phyloP scores from a whole-genome alignment of 2,113 vertebrate species.

The Syngnathus scovelli region DNA sequence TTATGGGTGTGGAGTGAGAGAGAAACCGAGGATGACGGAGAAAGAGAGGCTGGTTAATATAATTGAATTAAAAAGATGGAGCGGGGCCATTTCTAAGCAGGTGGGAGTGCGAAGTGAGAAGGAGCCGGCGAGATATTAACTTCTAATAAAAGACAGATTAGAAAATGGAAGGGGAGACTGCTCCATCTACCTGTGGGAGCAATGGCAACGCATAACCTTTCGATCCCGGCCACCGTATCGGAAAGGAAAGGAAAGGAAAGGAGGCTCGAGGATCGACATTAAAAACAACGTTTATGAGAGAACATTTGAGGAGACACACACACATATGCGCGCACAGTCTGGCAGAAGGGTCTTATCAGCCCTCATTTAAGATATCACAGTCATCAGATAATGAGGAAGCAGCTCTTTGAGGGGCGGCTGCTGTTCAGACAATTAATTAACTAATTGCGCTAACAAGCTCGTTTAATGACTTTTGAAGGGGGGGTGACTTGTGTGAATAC shows the following conservation, averaged over 20 bases:
- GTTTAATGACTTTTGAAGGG: conserved; percentile 57
- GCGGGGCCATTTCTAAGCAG: conserved; percentile 68
- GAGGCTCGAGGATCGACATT: neutral
- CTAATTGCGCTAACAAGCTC: conserved; percentile 79
- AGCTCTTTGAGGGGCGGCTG: conserved; percentile 62
- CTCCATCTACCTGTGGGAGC: conserved; percentile 63
- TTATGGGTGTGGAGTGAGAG: conserved; percentile 35
- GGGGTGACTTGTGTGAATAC: conserved; percentile 72
- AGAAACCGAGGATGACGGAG: conserved; percentile 5
- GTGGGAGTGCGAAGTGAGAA: conserved; percentile 65
- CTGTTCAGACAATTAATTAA: conserved; percentile 78
- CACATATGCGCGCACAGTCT: conserved; percentile 22
- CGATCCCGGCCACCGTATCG: conserved; percentile 40
- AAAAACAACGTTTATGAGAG: conserved; percentile 13
- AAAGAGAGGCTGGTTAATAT: conserved; percentile 59
- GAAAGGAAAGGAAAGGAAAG: too few species aligned
- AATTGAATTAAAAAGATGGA: conserved; percentile 73
- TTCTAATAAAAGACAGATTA: conserved; percentile 76
- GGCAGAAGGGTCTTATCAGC: conserved; percentile 62
- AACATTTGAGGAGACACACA: conserved; percentile 19
- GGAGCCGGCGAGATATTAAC: conserved; percentile 68
- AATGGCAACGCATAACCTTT: conserved; percentile 66
- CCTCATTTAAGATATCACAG: conserved; percentile 57
- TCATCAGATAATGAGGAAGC: conserved; percentile 76
- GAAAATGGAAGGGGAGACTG: conserved; percentile 65